Evolutionary conservation across 2,888 invertebrate species (phyloP).

Genomic region (Neoaliturus tenellus): DNA sequence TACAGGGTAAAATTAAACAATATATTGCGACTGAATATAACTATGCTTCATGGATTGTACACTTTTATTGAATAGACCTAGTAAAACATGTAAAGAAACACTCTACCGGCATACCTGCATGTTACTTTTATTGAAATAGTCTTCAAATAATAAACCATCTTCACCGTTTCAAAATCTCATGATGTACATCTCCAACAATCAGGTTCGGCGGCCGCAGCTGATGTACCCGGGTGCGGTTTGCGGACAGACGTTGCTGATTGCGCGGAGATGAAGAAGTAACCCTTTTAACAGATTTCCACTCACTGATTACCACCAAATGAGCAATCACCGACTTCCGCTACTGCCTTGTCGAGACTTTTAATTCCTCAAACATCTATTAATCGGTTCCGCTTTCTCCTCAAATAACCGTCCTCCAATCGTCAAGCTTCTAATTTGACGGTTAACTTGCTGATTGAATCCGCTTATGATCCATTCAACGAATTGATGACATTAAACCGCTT

Average conservation of each 20-base stretch:
- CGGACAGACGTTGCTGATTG: neutral
- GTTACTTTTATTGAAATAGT: too few relatives aligned
- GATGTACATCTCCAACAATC: too few relatives aligned
- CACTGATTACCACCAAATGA: neutral
- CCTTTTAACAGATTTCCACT: constrained; percentile 24
- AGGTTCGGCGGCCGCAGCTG: too few relatives aligned
- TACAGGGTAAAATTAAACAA: too few relatives aligned
- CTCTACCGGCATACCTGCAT: too few relatives aligned
- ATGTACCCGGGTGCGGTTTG: neutral
- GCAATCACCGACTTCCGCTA: neutral
- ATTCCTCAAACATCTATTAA: constrained; percentile 3
- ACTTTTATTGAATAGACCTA: too few relatives aligned
- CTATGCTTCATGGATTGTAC: too few relatives aligned
- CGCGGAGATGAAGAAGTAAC: constrained; percentile 1
- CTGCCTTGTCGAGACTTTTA: neutral
- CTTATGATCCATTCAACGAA: neutral
- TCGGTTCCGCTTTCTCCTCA: constrained; percentile 11
- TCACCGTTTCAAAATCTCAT: too few relatives aligned
- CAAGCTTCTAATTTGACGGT: constrained; percentile 27
- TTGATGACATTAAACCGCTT: constrained; percentile 15
- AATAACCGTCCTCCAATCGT: neutral
- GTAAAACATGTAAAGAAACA: too few relatives aligned
- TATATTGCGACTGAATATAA: too few relatives aligned
- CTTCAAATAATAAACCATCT: too few relatives aligned
- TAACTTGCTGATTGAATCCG: constrained; percentile 16